Evolutionary conservation across 2,113 vertebrate genomes (phyloP), one percentile per base, ranked within the genome.

Genomic region (Rhipidura dahli): DNA sequence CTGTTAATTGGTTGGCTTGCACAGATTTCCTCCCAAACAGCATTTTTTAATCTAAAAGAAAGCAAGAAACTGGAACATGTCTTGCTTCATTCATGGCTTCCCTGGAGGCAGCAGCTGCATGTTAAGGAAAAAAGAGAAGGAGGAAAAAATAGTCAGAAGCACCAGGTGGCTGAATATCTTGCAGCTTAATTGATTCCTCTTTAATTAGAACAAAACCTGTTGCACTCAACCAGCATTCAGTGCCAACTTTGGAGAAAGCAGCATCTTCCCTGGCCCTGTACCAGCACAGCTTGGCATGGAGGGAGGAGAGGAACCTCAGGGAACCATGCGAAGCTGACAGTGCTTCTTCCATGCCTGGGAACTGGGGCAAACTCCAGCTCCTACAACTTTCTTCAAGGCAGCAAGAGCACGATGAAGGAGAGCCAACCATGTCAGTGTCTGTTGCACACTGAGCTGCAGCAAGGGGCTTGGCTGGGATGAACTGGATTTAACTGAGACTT

Each of bases 181-280:
- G 66, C 92, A 83, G 93, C 50, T 68, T 96, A 95, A 97, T 94
- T 94, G 94, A 93, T 96, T 96, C 87, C 92, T 94, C 91, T 96
- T 96, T 95, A 91, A 96, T 96, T 96, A 97, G 87, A 61, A 87
- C 84, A 76, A 76, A 94, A 87, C 93, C 93, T 96, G 89, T 95
- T 91, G 93, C 93, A 93, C 65, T 81, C 57, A 49, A 65, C 28
- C 76, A 28, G 59, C 3, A 9, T 65, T 77, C 31, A 23, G 51
- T 60, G 89, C 80, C 76, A 87, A 60, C 68, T 47, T 61, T 53
- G 79, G 75, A 72, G 84, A 72, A 15, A 68, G 89, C 60, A 49
- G 86, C 49, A 30, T 78, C 89, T 72, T 84, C 65, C 31, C 51
- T 16, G 21, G 91, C 69, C 35, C 64, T 3, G 3, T 0, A 40